Conservation (phyloP, 92 coral and sea anemone species). For the Bergia sp. region DNA sequence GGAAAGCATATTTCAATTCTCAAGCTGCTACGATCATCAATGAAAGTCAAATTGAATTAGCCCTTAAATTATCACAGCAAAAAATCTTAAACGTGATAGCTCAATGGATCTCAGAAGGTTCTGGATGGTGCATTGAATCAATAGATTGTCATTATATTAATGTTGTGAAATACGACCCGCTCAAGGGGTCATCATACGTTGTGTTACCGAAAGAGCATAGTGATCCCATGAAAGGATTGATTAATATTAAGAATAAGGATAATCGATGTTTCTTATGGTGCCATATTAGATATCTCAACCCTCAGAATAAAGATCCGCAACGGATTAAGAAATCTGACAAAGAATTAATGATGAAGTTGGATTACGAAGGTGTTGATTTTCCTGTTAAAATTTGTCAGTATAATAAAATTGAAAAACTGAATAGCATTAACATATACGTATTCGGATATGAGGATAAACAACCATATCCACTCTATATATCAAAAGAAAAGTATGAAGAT, state of each 20-base stretch:
- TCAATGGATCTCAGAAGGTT: conserved; percentile 30
- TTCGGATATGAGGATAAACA: conserved; percentile 60
- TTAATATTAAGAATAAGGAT: conserved; percentile 16
- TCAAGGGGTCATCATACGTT: conserved; percentile 11
- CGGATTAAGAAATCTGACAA: background rate
- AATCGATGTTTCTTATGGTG: conserved; percentile 5
- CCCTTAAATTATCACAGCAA: background rate
- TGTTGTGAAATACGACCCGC: background rate
- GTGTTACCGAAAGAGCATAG: background rate
- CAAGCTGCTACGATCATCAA: no score
- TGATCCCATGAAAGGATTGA: background rate
- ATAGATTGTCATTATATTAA: conserved; percentile 7
- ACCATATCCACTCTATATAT: conserved; percentile 46
- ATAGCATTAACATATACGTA: conserved; percentile 37
- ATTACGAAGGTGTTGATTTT: conserved; percentile 40
- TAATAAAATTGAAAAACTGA: conserved; percentile 44
- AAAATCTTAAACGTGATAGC: background rate
- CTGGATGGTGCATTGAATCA: conserved; percentile 29
- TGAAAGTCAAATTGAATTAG: no score
- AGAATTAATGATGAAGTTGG: background rate
- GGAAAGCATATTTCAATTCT: no score
- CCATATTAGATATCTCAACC: background rate
- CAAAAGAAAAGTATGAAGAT: conserved; percentile 43
- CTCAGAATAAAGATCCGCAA: background rate
- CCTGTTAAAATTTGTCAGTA: conserved; percentile 14